phyloP scores from a whole-genome alignment of 2,113 vertebrate genomes.

The Callocephalon fimbriatum region DNA sequence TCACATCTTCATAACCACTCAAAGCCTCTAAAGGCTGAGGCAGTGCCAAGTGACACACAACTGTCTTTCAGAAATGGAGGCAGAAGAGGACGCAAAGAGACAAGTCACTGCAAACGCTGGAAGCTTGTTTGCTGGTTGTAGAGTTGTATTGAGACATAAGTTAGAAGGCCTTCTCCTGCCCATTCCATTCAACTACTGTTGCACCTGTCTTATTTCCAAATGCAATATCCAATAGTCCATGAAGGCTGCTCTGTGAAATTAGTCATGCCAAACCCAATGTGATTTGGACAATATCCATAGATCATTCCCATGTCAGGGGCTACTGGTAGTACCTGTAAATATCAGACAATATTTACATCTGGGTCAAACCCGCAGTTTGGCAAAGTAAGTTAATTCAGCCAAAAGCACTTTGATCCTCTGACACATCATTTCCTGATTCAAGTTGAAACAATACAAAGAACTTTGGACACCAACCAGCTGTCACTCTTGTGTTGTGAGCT shows the following conservation, averaged over 20 bases:
- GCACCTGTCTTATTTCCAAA: background rate
- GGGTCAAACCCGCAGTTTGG: constrained; percentile 49
- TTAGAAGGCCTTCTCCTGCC: background rate
- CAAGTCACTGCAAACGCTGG: background rate
- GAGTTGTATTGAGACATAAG: background rate
- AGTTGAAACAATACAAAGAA: constrained; percentile 71
- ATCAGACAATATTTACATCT: constrained; percentile 44
- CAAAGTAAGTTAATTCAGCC: constrained; percentile 55
- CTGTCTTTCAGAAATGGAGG: background rate
- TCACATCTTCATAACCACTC: background rate
- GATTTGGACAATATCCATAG: background rate
- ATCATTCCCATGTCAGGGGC: background rate
- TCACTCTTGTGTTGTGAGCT: background rate
- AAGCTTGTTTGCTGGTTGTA: background rate
- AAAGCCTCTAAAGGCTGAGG: background rate
- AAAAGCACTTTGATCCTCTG: constrained; percentile 77
- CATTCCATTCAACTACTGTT: background rate
- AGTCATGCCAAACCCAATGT: background rate
- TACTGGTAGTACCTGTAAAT: background rate
- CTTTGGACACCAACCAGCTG: constrained; percentile 72
- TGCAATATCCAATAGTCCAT: background rate
- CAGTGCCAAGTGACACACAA: background rate
- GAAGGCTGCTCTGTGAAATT: background rate
- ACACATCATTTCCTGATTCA: constrained; percentile 78
- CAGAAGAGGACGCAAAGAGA: background rate